phyloP scores from a whole-genome alignment of 2,113 vertebrate species.

The Centropus unirufus region DNA sequence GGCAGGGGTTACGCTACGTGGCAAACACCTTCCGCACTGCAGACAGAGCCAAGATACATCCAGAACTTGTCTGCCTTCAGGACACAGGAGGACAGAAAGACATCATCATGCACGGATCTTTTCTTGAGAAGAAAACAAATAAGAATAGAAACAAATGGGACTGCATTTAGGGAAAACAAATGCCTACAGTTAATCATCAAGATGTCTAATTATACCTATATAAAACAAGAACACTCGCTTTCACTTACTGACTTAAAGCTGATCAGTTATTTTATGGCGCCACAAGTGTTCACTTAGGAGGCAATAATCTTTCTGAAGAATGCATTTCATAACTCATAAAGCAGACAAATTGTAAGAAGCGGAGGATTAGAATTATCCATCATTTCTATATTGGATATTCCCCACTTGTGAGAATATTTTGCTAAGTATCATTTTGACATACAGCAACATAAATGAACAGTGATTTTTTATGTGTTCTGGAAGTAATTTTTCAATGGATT shows the following conservation, averaged over 20 bases:
- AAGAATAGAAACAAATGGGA: background rate
- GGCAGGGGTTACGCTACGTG: background rate
- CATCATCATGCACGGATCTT: background rate
- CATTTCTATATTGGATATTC: background rate
- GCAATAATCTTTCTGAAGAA: background rate
- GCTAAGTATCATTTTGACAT: background rate
- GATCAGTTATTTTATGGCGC: background rate
- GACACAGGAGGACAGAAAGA: background rate
- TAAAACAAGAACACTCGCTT: background rate
- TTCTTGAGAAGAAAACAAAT: background rate
- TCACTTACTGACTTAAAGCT: background rate
- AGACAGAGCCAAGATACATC: background rate
- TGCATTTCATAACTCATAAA: slow-evolving; percentile 11
- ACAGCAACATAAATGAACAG: background rate
- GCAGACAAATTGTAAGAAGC: background rate
- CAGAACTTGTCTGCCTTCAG: background rate
- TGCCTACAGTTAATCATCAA: background rate
- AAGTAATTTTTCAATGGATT: background rate
- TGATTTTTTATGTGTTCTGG: background rate
- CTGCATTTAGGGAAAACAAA: background rate
- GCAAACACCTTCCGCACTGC: background rate
- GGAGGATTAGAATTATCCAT: background rate
- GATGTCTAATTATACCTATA: background rate
- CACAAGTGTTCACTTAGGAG: background rate
- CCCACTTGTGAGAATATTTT: background rate